Evolutionary conservation across 2,888 invertebrate species (phyloP).

Genomic region (Ophioninae sp.): DNA sequence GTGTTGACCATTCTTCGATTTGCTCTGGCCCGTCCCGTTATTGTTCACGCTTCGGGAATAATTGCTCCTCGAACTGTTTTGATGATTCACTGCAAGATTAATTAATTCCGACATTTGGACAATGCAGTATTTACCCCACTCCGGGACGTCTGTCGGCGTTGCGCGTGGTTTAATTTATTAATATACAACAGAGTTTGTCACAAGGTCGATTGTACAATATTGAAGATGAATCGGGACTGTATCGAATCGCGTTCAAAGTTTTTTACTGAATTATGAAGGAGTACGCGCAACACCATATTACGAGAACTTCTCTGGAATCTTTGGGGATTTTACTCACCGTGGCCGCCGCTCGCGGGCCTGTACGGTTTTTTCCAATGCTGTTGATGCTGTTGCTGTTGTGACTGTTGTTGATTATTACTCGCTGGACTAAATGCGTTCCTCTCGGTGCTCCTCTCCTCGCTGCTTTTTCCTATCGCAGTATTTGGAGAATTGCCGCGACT

Average conservation of each 20-base stretch:
- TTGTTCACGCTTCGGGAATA: conserved; percentile 74
- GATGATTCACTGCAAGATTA: conserved; percentile 69
- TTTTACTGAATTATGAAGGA: not conserved
- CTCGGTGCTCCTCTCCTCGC: conserved; percentile 76
- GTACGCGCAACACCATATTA: not conserved
- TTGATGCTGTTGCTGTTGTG: conserved; percentile 56
- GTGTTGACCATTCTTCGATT: conserved; percentile 56
- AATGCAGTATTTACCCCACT: not conserved
- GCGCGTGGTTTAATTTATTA: not conserved
- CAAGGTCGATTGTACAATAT: too few species aligned
- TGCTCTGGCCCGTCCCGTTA: conserved; percentile 57
- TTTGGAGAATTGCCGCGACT: conserved; percentile 80
- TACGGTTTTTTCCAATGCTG: conserved; percentile 77
- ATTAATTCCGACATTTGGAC: not conserved
- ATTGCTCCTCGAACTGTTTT: conserved; percentile 74
- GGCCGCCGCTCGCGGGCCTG: conserved; percentile 72
- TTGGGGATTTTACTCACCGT: conserved; percentile 68
- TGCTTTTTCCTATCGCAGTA: conserved; percentile 73
- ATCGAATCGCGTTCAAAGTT: too few species aligned
- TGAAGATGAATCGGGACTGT: too few species aligned
- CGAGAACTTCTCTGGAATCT: not conserved
- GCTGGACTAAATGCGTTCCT: conserved; percentile 75
- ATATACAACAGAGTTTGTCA: not conserved
- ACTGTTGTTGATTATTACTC: conserved; percentile 72
- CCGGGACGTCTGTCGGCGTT: not conserved